Conservation (phyloP, 2,113 vertebrate species). For the Callipepla californica region DNA sequence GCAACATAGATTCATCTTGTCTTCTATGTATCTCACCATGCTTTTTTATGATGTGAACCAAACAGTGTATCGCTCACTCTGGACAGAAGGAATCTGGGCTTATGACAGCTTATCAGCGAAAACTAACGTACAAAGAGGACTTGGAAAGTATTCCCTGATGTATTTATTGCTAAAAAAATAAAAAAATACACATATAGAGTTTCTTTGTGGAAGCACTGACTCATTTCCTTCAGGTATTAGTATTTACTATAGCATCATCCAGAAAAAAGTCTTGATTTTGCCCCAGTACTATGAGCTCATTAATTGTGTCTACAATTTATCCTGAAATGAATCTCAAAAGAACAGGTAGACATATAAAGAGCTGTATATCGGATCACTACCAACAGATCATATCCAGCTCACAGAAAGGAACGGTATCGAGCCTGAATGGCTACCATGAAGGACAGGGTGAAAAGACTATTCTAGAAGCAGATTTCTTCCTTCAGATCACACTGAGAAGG, state of each 20-base stretch:
- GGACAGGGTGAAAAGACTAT: not conserved
- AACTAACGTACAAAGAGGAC: not conserved
- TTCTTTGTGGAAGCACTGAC: not conserved
- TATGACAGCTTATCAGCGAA: not conserved
- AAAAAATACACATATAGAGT: not conserved
- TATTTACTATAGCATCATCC: not conserved
- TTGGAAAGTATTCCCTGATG: not conserved
- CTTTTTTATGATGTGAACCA: not conserved
- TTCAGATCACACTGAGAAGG: not conserved
- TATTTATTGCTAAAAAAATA: not conserved
- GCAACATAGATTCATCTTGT: not conserved
- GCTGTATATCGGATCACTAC: not conserved
- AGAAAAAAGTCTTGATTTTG: not conserved
- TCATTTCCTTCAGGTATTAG: not conserved
- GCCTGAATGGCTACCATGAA: not conserved
- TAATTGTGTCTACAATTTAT: not conserved
- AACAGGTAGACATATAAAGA: not conserved
- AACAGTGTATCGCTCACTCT: not conserved
- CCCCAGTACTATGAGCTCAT: not conserved
- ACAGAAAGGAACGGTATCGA: not conserved
- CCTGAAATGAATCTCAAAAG: not conserved
- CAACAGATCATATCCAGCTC: not conserved
- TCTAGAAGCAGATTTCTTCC: not conserved
- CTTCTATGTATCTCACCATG: not conserved
- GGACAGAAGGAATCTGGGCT: not conserved